Conservation (phyloP, 2,888 invertebrate genomes). For the Heliconius charithonia region DNA sequence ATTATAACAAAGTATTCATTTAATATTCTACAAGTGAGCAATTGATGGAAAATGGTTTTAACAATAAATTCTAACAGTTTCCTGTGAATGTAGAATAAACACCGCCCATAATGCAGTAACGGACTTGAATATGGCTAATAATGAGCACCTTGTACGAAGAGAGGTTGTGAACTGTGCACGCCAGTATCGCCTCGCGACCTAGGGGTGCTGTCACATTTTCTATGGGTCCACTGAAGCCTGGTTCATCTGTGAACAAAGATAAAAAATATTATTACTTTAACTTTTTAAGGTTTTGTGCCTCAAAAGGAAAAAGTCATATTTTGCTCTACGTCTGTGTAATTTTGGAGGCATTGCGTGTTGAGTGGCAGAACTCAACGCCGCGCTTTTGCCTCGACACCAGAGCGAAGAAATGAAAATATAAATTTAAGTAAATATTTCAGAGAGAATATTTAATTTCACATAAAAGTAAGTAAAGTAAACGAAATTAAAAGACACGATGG, state of each 20-base stretch:
- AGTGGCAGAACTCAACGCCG: too few relatives aligned
- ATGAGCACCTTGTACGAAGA: slow-evolving; percentile 89
- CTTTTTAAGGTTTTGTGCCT: too few relatives aligned
- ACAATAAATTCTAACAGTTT: slow-evolving; percentile 31
- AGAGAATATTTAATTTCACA: too few relatives aligned
- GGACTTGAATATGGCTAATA: slow-evolving; percentile 33
- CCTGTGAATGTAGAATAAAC: slow-evolving; percentile 26
- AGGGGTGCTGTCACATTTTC: slow-evolving; percentile 92
- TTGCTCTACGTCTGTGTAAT: too few relatives aligned
- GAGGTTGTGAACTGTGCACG: slow-evolving; percentile 92
- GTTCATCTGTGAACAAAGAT: slow-evolving; percentile 84
- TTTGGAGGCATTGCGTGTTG: too few relatives aligned
- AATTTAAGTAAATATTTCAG: too few relatives aligned
- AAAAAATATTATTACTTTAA: background rate
- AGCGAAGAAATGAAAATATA: too few relatives aligned
- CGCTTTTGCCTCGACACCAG: too few relatives aligned
- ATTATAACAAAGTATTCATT: slow-evolving; percentile 22
- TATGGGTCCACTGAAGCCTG: slow-evolving; percentile 92
- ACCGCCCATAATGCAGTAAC: slow-evolving; percentile 30
- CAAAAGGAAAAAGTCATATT: too few relatives aligned
- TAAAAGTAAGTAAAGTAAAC: too few relatives aligned
- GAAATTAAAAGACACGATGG: too few relatives aligned
- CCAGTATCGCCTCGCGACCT: slow-evolving; percentile 91
- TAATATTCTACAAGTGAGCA: slow-evolving; percentile 1
- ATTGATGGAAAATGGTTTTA: slow-evolving; percentile 20